Evolutionary conservation across 1,140 invertebrate species (phyloP), one percentile per base, ranked within the genome.

Genomic region (Drosophila orena): DNA sequence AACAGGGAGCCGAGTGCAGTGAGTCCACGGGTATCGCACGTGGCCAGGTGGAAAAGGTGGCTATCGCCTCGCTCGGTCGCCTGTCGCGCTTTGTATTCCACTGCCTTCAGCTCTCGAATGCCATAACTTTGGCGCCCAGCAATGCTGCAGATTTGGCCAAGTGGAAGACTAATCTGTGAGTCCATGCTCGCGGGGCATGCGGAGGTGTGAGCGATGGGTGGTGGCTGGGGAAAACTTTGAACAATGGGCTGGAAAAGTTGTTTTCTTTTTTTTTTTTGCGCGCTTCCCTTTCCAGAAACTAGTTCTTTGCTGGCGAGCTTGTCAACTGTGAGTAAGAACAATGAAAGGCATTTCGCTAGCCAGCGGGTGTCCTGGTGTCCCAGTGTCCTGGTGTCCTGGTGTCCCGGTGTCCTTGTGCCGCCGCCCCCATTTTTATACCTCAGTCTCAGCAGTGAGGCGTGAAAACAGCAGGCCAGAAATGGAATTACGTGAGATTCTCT

Each of bases 151-250:
- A 88, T 77, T 86, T 86, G 81, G 79, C 83, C 84, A 88, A 86
- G 83, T 86, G 84, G 83, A 86, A 86, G 83, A 86, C 84, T 86
- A 88, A 86, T 86, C 83, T 86, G 79, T 69, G 78, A 86, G 81
- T 86, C 80, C 76, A 61, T 53, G 53, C 68, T 72, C 54, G 61
- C 57, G 54, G 47, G 46, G 44, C 24, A 34, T 14, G 47, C 15
- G 66, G 57, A 49, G 60, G 71, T 43, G 54, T 75, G 60, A 73
- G 70, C 61, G 69, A 74, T 55, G 57, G 58, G 15, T 70, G 27
- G 27, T 22, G 69, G 22, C 20, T 35, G 50, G 71, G 40, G 56
- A 70, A 85, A 86, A 88, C 61, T 86, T 86, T 79, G 81, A 86
- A 86, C 81, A 86, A 86, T 86, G 83, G 75, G 75, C 30, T 62